Evolutionary conservation across 2,113 vertebrate species (phyloP), one percentile per base, ranked within the genome.

Genomic region (Pterocles orientalis): DNA sequence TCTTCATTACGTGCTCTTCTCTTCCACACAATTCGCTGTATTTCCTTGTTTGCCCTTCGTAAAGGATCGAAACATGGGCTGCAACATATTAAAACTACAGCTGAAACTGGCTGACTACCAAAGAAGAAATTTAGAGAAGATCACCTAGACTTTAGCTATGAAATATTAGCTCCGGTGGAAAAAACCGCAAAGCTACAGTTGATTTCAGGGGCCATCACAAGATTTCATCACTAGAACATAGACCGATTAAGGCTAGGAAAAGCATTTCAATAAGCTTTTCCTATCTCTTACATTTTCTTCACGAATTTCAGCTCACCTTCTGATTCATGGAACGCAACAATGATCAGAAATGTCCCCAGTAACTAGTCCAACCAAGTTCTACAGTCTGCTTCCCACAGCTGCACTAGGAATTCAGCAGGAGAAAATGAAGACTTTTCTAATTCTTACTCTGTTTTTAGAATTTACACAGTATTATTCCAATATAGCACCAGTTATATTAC

Each of bases 1-100:
- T 17, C 56, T 17, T 70, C 50, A 14, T 0, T 8, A 14, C 0
- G 45, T 6, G 3, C 48, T 95, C 3, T 95, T 65, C 23, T 77
- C 25, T 92, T 96, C 82, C 9, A 15, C 3, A 75, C 15, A 56
- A 3, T 4, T 51, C 43, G 12, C 33, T 90, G 6, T 8, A 93
- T 7, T 81, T 31, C 66, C 5, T 73, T 89, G 19, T 20, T n/a
- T 19, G 58, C 71, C 20, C 10, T 91, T 85, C 1, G 71, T 78
- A 98, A 91, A 92, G 82, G 72, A 72, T 92, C 85, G 80, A 45
- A 5, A 60, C 94, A 95, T 0, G 4, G 61, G 56, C 97, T 98
- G 94, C 36, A 98, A 98, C 29, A 73, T 15, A 94, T 73, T 65
- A 91, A 93, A 97, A 94, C 20, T 76, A 61, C 29, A 92, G 61